These are phyloP conservation scores for Zalophus californianus DNA, from an alignment of 2,797 vertebrate species.

Conservation along the genomic window DNA sequence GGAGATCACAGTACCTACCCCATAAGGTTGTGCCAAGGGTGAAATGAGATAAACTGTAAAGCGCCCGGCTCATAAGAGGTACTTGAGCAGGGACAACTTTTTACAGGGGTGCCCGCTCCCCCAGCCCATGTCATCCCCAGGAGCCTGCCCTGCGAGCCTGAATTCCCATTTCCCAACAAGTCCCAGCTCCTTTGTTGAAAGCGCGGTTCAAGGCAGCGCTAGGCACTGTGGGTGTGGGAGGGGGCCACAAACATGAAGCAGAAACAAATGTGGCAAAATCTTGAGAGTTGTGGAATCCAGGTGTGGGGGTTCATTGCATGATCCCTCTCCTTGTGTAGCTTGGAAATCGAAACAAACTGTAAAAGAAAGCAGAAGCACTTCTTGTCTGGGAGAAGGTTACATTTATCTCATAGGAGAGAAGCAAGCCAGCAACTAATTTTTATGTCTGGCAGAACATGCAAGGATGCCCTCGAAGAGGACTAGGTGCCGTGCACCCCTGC, in stretches of 20 bases:
- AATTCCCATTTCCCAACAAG: neutral
- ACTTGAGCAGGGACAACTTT: neutral
- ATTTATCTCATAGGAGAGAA: neutral
- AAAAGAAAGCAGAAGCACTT: neutral
- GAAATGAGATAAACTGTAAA: neutral
- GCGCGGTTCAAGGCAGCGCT: neutral
- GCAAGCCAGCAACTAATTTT: neutral
- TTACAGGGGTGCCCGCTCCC: neutral
- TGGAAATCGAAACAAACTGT: neutral
- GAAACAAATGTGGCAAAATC: slow-evolving; percentile 30
- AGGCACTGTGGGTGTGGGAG: neutral
- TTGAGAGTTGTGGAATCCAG: neutral
- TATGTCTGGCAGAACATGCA: neutral
- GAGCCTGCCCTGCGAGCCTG: neutral
- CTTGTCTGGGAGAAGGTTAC: neutral
- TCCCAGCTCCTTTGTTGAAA: neutral
- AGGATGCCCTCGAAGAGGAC: neutral
- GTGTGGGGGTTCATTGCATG: neutral
- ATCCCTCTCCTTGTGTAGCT: neutral
- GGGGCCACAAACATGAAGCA: neutral
- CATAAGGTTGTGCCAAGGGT: neutral
- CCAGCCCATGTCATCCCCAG: neutral
- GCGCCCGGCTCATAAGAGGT: neutral
- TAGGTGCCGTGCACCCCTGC: neutral
- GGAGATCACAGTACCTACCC: neutral